Conservation (phyloP, 2,888 invertebrate genomes). For the Ophioninae sp. region DNA sequence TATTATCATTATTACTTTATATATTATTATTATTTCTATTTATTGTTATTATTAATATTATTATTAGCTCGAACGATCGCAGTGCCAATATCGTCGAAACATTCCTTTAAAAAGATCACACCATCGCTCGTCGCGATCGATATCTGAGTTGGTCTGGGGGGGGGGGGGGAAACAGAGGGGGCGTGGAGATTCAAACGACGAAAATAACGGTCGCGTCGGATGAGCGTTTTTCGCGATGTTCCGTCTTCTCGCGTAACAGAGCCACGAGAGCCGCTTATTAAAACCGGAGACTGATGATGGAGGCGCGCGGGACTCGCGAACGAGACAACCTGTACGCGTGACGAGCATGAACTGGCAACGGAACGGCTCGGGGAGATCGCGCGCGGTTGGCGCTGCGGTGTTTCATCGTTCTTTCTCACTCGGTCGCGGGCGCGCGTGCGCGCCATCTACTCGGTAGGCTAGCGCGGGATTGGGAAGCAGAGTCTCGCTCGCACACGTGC, state of each 20-base stretch:
- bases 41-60: too few species aligned
- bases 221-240: background rate
- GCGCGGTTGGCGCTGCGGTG: slow-evolving; percentile 53
- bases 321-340: slow-evolving; percentile 58
- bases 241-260: background rate
- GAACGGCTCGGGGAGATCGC: slow-evolving; percentile 26
- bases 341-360: slow-evolving; percentile 66
- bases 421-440: slow-evolving; percentile 17
- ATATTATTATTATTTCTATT: too few species aligned
- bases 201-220: background rate
- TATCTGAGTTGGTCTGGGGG: background rate
- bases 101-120: background rate
- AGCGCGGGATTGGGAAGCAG: slow-evolving; percentile 48
- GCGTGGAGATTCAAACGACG: background rate
- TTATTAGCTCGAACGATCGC: too few species aligned
- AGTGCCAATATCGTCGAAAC: too few species aligned
- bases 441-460: slow-evolving; percentile 25
- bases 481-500: background rate
- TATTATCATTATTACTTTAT: background rate
- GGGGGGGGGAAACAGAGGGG: background rate
- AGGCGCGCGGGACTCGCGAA: background rate
- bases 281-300: background rate
- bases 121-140: slow-evolving; percentile 8
- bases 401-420: slow-evolving; percentile 12
- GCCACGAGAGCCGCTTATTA: background rate